phyloP scores from a whole-genome alignment of 2,113 vertebrate species.

The Forbesichthys papilliferus region DNA sequence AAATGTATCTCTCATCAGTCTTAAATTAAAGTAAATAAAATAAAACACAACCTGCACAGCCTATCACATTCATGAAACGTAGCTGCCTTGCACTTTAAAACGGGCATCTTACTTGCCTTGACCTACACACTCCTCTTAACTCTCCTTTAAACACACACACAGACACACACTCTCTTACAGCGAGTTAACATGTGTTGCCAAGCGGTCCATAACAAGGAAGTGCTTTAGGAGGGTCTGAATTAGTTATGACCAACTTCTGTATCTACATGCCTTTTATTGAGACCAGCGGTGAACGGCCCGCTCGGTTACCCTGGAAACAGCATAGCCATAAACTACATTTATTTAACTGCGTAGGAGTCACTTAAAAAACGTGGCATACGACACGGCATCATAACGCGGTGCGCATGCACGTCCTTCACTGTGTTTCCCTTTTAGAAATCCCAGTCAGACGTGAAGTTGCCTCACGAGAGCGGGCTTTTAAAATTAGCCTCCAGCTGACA shows the following conservation, averaged over 20 bases:
- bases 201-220: constrained; percentile 53
- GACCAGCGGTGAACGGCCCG: background rate
- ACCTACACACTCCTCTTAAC: constrained; percentile 15
- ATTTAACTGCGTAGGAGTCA: no score
- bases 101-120: constrained; percentile 27
- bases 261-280: background rate
- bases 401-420: no score
- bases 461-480: no score
- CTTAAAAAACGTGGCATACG: no score
- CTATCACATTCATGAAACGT: constrained; percentile 9
- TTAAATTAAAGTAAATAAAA: no score
- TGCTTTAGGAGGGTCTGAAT: constrained; percentile 64
- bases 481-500: no score
- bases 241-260: constrained; percentile 54
- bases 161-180: background rate
- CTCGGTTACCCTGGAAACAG: background rate
- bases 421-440: no score
- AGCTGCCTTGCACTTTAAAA: constrained; percentile 24
- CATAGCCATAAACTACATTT: no score
- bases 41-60: no score
- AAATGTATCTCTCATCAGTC: no score
- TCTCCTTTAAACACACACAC: constrained; percentile 14
- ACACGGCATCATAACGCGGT: no score
- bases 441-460: no score
- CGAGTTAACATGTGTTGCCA: constrained; percentile 16